Percentiles rank a stretch among this genome's conserved stretches.
These are phyloP conservation scores for Drosophila yakuba DNA, from an alignment of 1,140 invertebrate genomes.

Conservation along the genomic window DNA sequence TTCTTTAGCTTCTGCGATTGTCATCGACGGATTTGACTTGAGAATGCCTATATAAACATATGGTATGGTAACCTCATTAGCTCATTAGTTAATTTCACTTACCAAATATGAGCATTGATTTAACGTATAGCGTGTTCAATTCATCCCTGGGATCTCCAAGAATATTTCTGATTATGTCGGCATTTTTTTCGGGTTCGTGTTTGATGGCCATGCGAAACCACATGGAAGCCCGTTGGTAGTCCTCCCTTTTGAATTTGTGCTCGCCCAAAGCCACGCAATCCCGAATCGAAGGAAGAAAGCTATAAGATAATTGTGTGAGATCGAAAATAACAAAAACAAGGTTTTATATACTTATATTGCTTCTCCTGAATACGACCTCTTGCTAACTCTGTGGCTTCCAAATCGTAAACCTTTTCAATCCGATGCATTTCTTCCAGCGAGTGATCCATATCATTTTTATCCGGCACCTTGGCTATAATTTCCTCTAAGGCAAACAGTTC, in stretches of 20 bases:
- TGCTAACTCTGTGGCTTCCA: constrained; percentile 25
- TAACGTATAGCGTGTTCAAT: constrained; percentile 13
- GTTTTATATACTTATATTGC: constrained; percentile 3
- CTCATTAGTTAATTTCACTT: neutral
- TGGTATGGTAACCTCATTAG: too few relatives aligned
- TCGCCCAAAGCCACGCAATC: constrained; percentile 40
- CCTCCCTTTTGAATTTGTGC: constrained; percentile 22
- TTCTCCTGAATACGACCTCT: constrained; percentile 16
- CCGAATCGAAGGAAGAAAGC: constrained; percentile 19
- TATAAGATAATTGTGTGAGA: neutral
- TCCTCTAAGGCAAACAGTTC: constrained; percentile 18
- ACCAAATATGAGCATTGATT: constrained; percentile 26
- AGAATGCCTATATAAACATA: neutral
- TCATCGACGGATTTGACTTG: neutral
- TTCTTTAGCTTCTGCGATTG: neutral
- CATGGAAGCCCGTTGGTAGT: constrained; percentile 30
- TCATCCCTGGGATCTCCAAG: constrained; percentile 11
- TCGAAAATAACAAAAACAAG: too few relatives aligned
- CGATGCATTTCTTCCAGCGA: constrained; percentile 6
- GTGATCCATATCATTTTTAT: constrained; percentile 20
- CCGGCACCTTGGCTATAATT: constrained; percentile 10
- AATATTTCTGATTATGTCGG: neutral
- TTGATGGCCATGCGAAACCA: constrained; percentile 47
- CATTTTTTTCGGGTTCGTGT: constrained; percentile 7
- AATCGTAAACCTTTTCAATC: constrained; percentile 17